A percentile compares a stretch with the other conserved stretches of the same genome.
These are phyloP conservation scores for Podotricha telesiphe DNA, from an alignment of 2,888 invertebrate species.

Conservation along the genomic window DNA sequence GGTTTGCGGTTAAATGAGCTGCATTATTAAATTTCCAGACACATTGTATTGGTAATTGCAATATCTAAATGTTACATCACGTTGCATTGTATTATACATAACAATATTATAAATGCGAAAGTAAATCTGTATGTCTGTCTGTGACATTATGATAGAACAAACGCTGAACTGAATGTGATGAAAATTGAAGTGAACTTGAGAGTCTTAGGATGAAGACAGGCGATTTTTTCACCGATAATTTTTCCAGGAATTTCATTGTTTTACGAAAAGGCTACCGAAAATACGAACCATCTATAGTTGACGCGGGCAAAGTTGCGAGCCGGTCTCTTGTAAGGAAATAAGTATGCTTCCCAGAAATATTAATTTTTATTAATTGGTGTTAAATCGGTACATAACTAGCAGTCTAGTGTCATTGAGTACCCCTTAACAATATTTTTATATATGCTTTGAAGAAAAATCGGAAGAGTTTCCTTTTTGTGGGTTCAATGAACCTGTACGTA, in stretches of 20 bases:
- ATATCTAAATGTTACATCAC: slow-evolving; percentile 8
- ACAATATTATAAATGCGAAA: too few species aligned
- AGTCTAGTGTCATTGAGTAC: neutral
- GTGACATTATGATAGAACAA: too few species aligned
- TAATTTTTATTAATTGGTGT: neutral
- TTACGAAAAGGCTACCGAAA: too few species aligned
- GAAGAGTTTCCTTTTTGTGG: neutral
- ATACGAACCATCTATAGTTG: too few species aligned
- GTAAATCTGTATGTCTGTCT: too few species aligned
- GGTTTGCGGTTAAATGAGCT: slow-evolving; percentile 17
- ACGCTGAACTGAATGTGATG: too few species aligned
- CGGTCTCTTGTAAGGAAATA: too few species aligned
- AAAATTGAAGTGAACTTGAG: too few species aligned
- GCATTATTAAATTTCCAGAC: slow-evolving; percentile 12
- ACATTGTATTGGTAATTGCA: neutral
- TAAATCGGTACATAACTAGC: neutral
- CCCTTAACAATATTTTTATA: neutral
- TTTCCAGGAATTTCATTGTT: too few species aligned
- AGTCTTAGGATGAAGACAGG: too few species aligned
- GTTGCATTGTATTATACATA: neutral
- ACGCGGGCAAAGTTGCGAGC: too few species aligned
- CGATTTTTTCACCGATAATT: too few species aligned
- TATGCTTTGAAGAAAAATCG: neutral
- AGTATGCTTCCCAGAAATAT: neutral
- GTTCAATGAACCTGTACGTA: neutral